A percentile compares a stretch with the other conserved stretches of the same genome.
Conservation (phyloP, 2,888 invertebrate species). For the Unio delphinus region DNA sequence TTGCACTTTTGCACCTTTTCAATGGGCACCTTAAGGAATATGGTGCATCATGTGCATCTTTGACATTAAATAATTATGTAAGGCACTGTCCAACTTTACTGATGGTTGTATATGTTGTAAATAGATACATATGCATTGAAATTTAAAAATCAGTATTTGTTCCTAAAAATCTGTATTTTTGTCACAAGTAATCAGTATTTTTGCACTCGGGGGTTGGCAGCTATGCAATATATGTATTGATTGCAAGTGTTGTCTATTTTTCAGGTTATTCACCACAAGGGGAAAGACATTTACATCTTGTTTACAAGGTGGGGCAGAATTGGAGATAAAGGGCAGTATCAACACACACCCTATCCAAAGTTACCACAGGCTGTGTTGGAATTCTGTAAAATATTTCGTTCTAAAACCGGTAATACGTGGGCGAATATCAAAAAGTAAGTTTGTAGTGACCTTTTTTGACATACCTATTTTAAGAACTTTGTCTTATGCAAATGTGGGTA, state of each 20-base stretch:
- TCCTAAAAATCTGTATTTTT: too few relatives aligned
- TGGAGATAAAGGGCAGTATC: slow-evolving; percentile 72
- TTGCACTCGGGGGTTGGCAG: too few relatives aligned
- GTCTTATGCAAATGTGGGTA: background rate
- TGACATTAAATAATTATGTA: too few relatives aligned
- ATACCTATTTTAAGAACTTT: slow-evolving; percentile 1
- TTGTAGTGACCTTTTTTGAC: slow-evolving; percentile 23
- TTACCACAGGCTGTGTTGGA: slow-evolving; percentile 73
- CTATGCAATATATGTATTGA: too few relatives aligned
- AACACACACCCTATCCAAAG: slow-evolving; percentile 73
- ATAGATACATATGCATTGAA: too few relatives aligned
- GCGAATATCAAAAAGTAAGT: slow-evolving; percentile 65
- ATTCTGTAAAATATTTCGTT: slow-evolving; percentile 73
- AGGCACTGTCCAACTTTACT: too few relatives aligned
- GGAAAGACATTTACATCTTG: slow-evolving; percentile 72
- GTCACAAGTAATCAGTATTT: too few relatives aligned
- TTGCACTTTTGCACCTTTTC: too few relatives aligned
- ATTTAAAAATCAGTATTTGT: too few relatives aligned
- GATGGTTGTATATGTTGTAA: too few relatives aligned
- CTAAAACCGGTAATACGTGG: slow-evolving; percentile 74
- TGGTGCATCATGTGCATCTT: too few relatives aligned
- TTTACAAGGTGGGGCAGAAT: slow-evolving; percentile 76
- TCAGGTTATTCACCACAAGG: slow-evolving; percentile 69
- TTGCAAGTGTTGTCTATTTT: slow-evolving; percentile 4
- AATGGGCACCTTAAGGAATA: too few relatives aligned